These are phyloP conservation scores for Lagopus leucura DNA, from an alignment of 2,113 vertebrate genomes.

Conservation along the genomic window DNA sequence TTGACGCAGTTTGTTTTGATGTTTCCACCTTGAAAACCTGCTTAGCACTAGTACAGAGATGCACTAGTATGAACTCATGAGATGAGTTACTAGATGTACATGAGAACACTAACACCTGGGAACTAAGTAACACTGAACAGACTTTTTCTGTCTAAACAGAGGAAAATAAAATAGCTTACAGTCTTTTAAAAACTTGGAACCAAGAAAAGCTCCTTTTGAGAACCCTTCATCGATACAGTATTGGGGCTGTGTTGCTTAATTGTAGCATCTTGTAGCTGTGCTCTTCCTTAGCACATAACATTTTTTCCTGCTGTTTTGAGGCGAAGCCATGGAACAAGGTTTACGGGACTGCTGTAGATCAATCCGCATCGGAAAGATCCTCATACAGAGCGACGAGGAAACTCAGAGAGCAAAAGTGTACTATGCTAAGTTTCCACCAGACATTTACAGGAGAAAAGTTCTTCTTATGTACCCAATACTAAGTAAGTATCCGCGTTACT, in stretches of 20 bases:
- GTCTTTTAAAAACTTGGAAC: background rate
- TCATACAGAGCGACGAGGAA: constrained; percentile 98
- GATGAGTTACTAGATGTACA: too few species aligned
- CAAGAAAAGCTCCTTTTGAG: background rate
- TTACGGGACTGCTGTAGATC: constrained; percentile 96
- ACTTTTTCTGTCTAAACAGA: background rate
- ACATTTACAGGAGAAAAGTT: constrained; percentile 95
- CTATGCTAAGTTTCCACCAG: constrained; percentile 97
- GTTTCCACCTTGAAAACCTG: background rate
- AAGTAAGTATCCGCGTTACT: constrained; percentile 80
- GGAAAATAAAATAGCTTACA: background rate
- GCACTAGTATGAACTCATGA: too few species aligned
- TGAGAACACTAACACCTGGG: background rate
- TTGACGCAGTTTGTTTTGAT: fast-evolving
- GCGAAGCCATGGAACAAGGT: constrained; percentile 97
- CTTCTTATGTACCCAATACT: constrained; percentile 98
- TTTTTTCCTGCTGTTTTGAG: constrained; percentile 55
- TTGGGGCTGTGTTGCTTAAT: too few species aligned
- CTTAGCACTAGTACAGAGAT: background rate
- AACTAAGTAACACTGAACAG: background rate
- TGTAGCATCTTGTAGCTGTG: background rate
- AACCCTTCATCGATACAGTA: too few species aligned
- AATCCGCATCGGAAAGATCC: constrained; percentile 96
- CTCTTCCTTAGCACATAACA: background rate
- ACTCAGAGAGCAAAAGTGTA: constrained; percentile 97